Percentiles rank a stretch among this genome's conserved stretches.
These are phyloP conservation scores for Norana najaformis DNA, from an alignment of 2,888 invertebrate genomes.

Conservation along the genomic window DNA sequence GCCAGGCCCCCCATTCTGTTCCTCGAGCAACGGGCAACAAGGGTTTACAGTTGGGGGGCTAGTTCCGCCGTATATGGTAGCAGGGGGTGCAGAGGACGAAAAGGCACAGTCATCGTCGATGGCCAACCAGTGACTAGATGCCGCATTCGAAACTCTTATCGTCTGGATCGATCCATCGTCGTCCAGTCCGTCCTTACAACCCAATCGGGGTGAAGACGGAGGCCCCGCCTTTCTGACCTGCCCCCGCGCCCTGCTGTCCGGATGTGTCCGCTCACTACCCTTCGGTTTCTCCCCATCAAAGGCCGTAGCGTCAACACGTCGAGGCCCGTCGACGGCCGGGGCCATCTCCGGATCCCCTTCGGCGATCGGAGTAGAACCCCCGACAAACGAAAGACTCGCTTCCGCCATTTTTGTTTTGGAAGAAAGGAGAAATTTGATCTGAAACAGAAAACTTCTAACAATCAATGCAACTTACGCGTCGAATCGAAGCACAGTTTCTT, in stretches of 20 bases:
- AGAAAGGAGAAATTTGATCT: conserved; percentile 23
- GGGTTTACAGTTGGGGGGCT: neutral
- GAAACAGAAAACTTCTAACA: conserved; percentile 7
- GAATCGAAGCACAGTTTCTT: neutral
- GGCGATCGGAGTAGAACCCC: neutral
- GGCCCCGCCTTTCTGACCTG: neutral
- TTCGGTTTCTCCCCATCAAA: neutral
- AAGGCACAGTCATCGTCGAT: neutral
- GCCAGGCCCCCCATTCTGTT: neutral
- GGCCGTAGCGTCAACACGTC: neutral
- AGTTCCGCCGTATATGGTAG: neutral
- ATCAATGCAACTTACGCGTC: neutral
- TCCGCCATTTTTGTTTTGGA: conserved; percentile 10
- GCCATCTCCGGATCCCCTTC: neutral
- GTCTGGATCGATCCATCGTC: neutral
- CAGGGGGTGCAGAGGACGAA: neutral
- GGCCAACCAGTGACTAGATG: conserved; percentile 16
- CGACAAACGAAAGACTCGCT: neutral
- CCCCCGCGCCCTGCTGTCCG: neutral
- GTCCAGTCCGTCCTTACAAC: neutral
- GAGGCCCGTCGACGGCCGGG: neutral
- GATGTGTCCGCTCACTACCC: neutral
- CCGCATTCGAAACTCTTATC: conserved; percentile 8
- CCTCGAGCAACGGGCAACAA: neutral
- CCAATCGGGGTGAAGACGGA: conserved; percentile 15